These are phyloP conservation scores for Danaus plexippus DNA, from an alignment of 1,140 invertebrate species.

Conservation along the genomic window DNA sequence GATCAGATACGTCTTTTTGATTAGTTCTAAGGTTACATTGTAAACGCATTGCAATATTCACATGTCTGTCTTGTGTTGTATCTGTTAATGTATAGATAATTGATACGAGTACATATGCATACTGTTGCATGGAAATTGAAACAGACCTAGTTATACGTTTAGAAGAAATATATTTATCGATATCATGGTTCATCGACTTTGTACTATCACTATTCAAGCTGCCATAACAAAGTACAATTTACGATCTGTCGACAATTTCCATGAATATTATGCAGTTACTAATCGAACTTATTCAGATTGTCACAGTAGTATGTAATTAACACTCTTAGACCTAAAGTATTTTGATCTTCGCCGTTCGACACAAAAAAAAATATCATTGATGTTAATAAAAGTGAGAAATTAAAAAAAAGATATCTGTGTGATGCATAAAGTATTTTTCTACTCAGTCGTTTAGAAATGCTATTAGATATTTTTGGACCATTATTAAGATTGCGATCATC, in stretches of 20 bases:
- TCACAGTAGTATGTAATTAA: slow-evolving; percentile 58
- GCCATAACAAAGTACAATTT: too few relatives aligned
- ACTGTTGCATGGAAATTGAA: slow-evolving; percentile 54
- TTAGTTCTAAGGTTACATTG: slow-evolving; percentile 40
- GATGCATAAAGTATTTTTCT: slow-evolving; percentile 68
- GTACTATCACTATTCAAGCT: slow-evolving; percentile 3
- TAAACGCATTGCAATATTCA: slow-evolving; percentile 54
- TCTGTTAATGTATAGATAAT: slow-evolving; percentile 56
- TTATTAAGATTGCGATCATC: slow-evolving; percentile 67
- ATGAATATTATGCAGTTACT: slow-evolving; percentile 52
- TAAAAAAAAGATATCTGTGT: slow-evolving; percentile 54
- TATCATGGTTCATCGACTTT: slow-evolving; percentile 9
- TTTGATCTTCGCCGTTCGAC: slow-evolving; percentile 41
- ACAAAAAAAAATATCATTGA: slow-evolving; percentile 17
- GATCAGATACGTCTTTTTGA: slow-evolving; percentile 47
- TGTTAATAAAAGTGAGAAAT: slow-evolving; percentile 33
- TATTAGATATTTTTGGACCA: slow-evolving; percentile 72
- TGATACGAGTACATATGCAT: slow-evolving; percentile 47
- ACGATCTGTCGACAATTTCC: slow-evolving; percentile 10
- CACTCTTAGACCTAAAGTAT: slow-evolving; percentile 59
- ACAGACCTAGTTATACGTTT: slow-evolving; percentile 1
- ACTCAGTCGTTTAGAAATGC: slow-evolving; percentile 67
- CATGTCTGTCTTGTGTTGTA: slow-evolving; percentile 53
- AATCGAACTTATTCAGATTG: slow-evolving; percentile 55
- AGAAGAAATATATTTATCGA: too few relatives aligned